phyloP scores from a whole-genome alignment of 2,888 invertebrate species.

The Meghimatium bilineatum region DNA sequence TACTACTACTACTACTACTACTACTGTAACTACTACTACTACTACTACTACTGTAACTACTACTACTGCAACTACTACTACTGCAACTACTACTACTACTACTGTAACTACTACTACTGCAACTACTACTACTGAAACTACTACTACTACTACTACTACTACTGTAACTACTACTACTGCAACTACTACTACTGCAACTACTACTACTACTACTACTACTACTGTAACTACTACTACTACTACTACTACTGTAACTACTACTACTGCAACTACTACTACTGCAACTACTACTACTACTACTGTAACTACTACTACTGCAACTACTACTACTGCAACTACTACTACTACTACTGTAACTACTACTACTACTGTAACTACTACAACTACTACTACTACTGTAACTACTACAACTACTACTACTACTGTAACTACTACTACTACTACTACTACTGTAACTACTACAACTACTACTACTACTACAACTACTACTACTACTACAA shows the following conservation, averaged over 20 bases:
- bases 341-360: conserved; percentile 22
- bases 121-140: not conserved
- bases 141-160: conserved; percentile 12
- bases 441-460: not conserved
- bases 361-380: conserved; percentile 27
- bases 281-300: not conserved
- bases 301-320: not conserved
- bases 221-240: not conserved
- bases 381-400: conserved; percentile 18
- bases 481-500: not conserved
- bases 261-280: not conserved
- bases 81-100: conserved; percentile 20
- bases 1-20: conserved; percentile 30
- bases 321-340: conserved; percentile 20
- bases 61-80: too few relatives aligned
- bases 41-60: conserved; percentile 13
- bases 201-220: not conserved
- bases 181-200: not conserved
- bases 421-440: not conserved
- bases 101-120: not conserved
- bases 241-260: conserved; percentile 2
- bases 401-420: too few relatives aligned
- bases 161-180: not conserved
- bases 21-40: conserved; percentile 32
- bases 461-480: conserved; percentile 26